Base-by-base conservation (phyloP, 2,888 invertebrate species). In the Sminthurinus aureus region DNA sequence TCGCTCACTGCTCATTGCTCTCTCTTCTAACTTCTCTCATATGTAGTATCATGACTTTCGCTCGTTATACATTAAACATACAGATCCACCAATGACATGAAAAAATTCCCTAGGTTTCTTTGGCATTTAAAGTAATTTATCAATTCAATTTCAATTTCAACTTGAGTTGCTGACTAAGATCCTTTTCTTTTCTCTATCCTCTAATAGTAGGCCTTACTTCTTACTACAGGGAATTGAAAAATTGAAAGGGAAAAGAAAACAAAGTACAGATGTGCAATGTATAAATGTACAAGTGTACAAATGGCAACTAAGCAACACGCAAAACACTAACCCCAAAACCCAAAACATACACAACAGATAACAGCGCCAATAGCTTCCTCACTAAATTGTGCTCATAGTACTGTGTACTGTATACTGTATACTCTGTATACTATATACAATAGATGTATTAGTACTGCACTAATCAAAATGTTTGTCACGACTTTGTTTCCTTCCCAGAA, bases 401-500 rank as follows among this genome's bases (percentile, higher is more conserved):
- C n/a, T n/a, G n/a, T n/a, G n/a, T n/a, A n/a, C n/a, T n/a, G n/a
- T n/a, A n/a, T n/a, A n/a, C n/a, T n/a, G n/a, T n/a, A n/a, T n/a
- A n/a, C n/a, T n/a, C 58, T 58, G 58, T 15, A 58, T 58, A 58
- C 58, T 12, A 15, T 66, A 66, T 66, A 66, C n/a, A 8, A 67
- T 11, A 12, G 22, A n/a, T 67, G n/a, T 67, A 79, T 52, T n/a
- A n/a, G 18, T 26, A 71, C 51, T 18, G 15, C 75, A 85, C 83
- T 82, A 84, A 85, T 86, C 82, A 78, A 85, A 83, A 86, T 86
- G 84, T 85, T 79, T 71, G 83, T 85, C 87, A 87, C 85, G 87
- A 87, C 81, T 86, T 84, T 84, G 85, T 85, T 87, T 86, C 86
- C 86, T 86, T 86, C 85, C 83, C 67, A 83, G 85, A 83, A 85